phyloP scores from a whole-genome alignment of 2,797 vertebrate genomes.

The Gephyroberyx darwinii region DNA sequence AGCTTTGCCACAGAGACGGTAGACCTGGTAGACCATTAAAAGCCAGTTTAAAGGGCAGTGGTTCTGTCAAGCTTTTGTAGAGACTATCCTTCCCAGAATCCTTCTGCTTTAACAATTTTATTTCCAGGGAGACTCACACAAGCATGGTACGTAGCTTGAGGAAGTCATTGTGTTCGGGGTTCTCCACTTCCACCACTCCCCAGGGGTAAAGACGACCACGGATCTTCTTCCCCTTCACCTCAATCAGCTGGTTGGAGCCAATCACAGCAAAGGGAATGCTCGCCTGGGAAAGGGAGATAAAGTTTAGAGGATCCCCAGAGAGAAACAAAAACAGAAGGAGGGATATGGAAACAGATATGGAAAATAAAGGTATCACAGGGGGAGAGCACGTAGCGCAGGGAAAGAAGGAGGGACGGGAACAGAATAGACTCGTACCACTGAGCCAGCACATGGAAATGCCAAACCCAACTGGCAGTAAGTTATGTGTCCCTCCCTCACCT shows the following conservation, averaged over 20 bases:
- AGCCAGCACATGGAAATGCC: slow-evolving; percentile 7
- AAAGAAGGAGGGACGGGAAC: slow-evolving; percentile 10
- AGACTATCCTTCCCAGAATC: slow-evolving; percentile 18
- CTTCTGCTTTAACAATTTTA: slow-evolving; percentile 18
- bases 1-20: slow-evolving; percentile 10
- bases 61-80: slow-evolving; percentile 14
- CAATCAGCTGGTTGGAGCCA: slow-evolving; percentile 91
- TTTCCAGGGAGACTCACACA: slow-evolving; percentile 81
- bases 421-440: slow-evolving; percentile 6
- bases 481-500: slow-evolving; percentile 75
- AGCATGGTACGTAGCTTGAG: slow-evolving; percentile 90
- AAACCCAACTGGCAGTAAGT: neutral
- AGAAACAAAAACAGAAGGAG: slow-evolving; percentile 9
- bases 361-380: slow-evolving; percentile 26
- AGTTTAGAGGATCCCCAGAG: slow-evolving; percentile 5
- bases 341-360: slow-evolving; percentile 3
- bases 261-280: slow-evolving; percentile 90
- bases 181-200: slow-evolving; percentile 92
- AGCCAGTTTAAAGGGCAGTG: neutral
- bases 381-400: neutral
- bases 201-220: slow-evolving; percentile 88
- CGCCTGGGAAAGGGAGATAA: slow-evolving; percentile 76
- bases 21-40: neutral
- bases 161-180: slow-evolving; percentile 94
- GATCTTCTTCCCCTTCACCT: slow-evolving; percentile 94